Conservation (phyloP, 2,888 invertebrate genomes). For the Hirtodrosophila duncani region DNA sequence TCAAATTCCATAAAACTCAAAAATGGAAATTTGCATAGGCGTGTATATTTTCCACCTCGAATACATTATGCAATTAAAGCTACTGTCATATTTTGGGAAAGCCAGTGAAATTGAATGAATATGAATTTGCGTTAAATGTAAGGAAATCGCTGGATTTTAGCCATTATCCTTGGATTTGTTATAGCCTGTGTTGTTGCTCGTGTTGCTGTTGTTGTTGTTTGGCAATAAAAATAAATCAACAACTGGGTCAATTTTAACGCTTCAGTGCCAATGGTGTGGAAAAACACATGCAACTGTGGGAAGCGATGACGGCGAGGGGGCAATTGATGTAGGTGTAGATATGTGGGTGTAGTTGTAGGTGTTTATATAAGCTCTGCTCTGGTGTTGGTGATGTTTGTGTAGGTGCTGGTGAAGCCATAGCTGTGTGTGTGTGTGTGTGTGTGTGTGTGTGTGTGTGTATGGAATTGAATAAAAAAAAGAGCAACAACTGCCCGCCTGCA, state of each 20-base stretch:
- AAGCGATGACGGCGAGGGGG: slow-evolving; percentile 2
- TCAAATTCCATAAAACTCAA: slow-evolving; percentile 10
- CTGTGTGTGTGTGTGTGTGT: slow-evolving; percentile 7
- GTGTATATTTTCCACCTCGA: slow-evolving; percentile 3
- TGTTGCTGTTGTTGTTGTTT: too few species aligned
- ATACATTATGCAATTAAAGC: background rate
- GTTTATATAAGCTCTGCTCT: too few species aligned
- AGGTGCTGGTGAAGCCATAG: background rate
- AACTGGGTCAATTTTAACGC: slow-evolving; percentile 72
- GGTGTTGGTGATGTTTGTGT: too few species aligned
- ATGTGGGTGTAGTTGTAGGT: too few species aligned
- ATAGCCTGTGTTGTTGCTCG: too few species aligned
- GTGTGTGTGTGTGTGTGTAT: slow-evolving; percentile 9
- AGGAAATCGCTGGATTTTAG: too few species aligned
- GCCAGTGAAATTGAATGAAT: background rate
- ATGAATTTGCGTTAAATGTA: background rate
- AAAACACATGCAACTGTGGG: slow-evolving; percentile 24
- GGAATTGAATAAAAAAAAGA: slow-evolving; percentile 26
- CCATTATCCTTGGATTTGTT: too few species aligned
- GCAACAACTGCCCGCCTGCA: slow-evolving; percentile 6
- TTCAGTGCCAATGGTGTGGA: slow-evolving; percentile 54
- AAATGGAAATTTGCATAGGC: slow-evolving; percentile 24
- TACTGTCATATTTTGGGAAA: background rate
- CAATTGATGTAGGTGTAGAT: background rate
- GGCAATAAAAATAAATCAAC: slow-evolving; percentile 58